Base-by-base conservation (phyloP, 2,797 vertebrate species). In the Hoplostethus atlanticus region DNA sequence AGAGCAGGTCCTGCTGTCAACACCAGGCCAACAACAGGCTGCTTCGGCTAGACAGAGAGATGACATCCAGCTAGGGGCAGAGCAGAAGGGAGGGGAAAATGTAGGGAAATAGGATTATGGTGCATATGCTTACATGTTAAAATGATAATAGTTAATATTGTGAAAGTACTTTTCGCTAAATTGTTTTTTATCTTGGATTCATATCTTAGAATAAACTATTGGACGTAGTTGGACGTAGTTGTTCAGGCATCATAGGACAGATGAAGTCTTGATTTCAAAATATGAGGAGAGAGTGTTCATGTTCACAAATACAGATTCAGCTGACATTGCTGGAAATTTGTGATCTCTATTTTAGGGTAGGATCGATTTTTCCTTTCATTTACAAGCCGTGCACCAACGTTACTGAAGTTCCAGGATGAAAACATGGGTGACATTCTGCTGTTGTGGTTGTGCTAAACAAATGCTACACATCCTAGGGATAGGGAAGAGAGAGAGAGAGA, bases 161-260 rank as follows among this genome's bases (percentile, higher is more conserved):
- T 42, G 40, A 42, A 42, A 42, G 9, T 11, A 11, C 10, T 11
- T 12, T 42, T 10, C 10, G 11, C 10, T 34, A 52, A 9, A 13
- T 34, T 72, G 54, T 55, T 69, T 25, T 58, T 69, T 51, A 34
- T 17, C 61, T 48, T 42, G 59, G 65, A 71, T 62, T 59, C 31
- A 50, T 46, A 71, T 79, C 40, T 42, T 42, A 11, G 40, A 44
- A 11, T 3, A 44, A 44, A 56, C 36, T 31, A 30, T 68, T 73
- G 42, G 2, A 60, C 36, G 8, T 15, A 55, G n/a, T 63, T 16
- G 10, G 17, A 30, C 3, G 10, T 0, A 4, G 17, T 5, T 1
- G 5, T 50, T n/a, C 28, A 46, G 31, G 10, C 21, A 53, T 34
- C 10, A 52, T 40, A 15, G 3, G 5, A 11, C 1, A 55, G 15